These are phyloP conservation scores for Tor tambroides DNA, from an alignment of 2,113 vertebrate species.

Conservation along the genomic window DNA sequence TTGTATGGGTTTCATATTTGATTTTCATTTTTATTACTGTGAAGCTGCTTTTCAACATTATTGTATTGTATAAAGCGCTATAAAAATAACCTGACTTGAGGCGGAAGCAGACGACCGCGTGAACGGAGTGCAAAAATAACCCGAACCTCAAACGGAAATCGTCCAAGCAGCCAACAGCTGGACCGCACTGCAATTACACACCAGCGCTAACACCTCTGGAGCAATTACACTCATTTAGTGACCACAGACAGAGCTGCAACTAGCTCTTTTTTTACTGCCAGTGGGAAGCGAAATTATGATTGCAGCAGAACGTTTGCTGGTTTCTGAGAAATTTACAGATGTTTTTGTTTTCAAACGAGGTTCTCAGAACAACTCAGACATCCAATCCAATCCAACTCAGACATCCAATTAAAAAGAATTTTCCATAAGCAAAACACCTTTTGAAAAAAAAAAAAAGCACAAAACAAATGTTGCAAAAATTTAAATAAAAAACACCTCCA, in stretches of 20 bases:
- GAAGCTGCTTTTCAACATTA: too few relatives aligned
- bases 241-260: slow-evolving; percentile 26
- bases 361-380: background rate
- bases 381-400: background rate
- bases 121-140: background rate
- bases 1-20: background rate
- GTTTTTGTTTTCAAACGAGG: background rate
- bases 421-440: background rate
- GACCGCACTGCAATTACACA: slow-evolving; percentile 48
- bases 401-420: background rate
- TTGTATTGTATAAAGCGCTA: too few relatives aligned
- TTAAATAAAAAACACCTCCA: too few relatives aligned
- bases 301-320: background rate
- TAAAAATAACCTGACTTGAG: background rate
- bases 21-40: too few relatives aligned
- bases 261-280: background rate
- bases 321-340: background rate
- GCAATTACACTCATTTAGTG: slow-evolving; percentile 53
- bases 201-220: slow-evolving; percentile 48
- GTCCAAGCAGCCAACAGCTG: slow-evolving; percentile 32
- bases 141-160: slow-evolving; percentile 16
- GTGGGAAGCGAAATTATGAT: background rate
- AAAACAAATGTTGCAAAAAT: too few relatives aligned
- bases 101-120: background rate
- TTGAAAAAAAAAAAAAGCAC: background rate